Evolutionary conservation across 2,113 vertebrate genomes (phyloP).

Genomic region (Rhinogobius similis): DNA sequence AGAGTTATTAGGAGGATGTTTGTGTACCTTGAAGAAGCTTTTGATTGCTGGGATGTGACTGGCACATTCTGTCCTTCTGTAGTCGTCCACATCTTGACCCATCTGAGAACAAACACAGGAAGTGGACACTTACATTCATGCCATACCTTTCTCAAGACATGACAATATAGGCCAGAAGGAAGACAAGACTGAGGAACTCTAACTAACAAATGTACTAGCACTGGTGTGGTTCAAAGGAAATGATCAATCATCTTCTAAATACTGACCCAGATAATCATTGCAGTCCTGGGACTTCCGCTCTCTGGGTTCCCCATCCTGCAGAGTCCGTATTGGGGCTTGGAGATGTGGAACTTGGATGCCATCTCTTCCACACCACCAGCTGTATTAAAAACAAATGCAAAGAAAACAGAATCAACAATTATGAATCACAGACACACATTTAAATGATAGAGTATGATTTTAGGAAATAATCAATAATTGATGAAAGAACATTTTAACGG

Average conservation of each 20-base stretch:
- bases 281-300: conserved; percentile 61
- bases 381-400: conserved; percentile 36
- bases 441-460: too few relatives aligned
- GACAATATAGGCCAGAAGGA: conserved; percentile 21
- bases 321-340: conserved; percentile 81
- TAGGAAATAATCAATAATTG: too few relatives aligned
- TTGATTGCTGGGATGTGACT: conserved; percentile 80
- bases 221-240: not conserved
- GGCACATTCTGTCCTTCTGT: conserved; percentile 72
- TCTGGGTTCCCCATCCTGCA: conserved; percentile 72
- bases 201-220: conserved; percentile 6
- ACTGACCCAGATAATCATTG: conserved; percentile 85
- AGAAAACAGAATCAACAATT: not conserved
- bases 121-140: conserved; percentile 43
- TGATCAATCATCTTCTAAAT: conserved; percentile 6
- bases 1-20: not conserved
- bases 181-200: conserved; percentile 16
- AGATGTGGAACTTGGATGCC: conserved; percentile 73
- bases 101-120: conserved; percentile 78
- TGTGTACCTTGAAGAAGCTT: conserved; percentile 82
- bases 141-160: conserved; percentile 30
- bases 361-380: conserved; percentile 81
- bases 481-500: too few relatives aligned
- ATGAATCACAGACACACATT: not conserved
- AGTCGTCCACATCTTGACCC: conserved; percentile 78